These are phyloP conservation scores for Leptinotarsa peninsularis DNA, from an alignment of 2,888 invertebrate species.

Conservation along the genomic window DNA sequence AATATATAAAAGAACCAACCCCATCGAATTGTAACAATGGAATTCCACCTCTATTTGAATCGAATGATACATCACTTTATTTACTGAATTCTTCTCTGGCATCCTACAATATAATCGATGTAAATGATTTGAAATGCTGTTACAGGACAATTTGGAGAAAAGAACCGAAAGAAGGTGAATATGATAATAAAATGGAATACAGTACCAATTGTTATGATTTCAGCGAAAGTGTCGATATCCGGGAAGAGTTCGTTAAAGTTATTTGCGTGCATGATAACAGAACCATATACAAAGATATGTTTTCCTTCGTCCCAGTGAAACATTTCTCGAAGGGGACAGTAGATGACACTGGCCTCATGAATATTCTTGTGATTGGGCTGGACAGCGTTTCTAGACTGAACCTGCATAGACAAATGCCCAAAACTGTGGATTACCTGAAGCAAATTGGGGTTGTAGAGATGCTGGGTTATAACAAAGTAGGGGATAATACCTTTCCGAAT, in stretches of 20 bases:
- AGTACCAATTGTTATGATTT: constrained; percentile 68
- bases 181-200: constrained; percentile 69
- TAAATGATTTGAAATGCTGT: constrained; percentile 71
- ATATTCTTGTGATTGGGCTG: constrained; percentile 84
- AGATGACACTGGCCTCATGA: constrained; percentile 64
- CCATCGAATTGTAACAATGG: constrained; percentile 69
- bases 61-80: constrained; percentile 73
- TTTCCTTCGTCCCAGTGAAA: constrained; percentile 73
- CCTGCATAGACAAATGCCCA: constrained; percentile 86
- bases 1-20: constrained; percentile 69
- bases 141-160: constrained; percentile 73
- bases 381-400: constrained; percentile 89
- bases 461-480: constrained; percentile 92
- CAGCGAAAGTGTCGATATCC: constrained; percentile 65
- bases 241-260: constrained; percentile 78
- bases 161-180: constrained; percentile 66
- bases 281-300: constrained; percentile 76
- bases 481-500: constrained; percentile 94
- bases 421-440: constrained; percentile 73
- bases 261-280: constrained; percentile 69
- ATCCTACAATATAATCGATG: constrained; percentile 68
- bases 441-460: constrained; percentile 79
- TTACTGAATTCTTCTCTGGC: constrained; percentile 66
- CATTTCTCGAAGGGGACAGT: constrained; percentile 33
- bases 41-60: constrained; percentile 69